phyloP scores from a whole-genome alignment of 2,113 vertebrate species.

The Podilymbus podiceps region DNA sequence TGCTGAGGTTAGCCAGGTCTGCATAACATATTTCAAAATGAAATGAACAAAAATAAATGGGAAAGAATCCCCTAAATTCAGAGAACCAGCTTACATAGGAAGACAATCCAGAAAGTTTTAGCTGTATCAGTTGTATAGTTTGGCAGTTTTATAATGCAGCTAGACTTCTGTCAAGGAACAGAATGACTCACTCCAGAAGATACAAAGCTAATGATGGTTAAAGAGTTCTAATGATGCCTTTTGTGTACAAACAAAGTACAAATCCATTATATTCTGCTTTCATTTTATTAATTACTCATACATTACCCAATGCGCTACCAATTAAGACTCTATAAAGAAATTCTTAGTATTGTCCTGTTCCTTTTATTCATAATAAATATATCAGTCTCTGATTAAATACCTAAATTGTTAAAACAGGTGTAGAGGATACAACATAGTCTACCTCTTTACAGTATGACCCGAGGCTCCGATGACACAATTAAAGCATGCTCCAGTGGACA shows the following conservation, averaged over 20 bases:
- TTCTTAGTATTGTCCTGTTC: neutral
- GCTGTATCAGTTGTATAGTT: neutral
- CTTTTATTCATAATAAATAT: slow-evolving; percentile 20
- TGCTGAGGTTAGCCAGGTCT: neutral
- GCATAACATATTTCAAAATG: neutral
- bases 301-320: slow-evolving; percentile 13
- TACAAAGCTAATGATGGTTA: slow-evolving; percentile 1
- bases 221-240: slow-evolving; percentile 37
- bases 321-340: slow-evolving; percentile 4
- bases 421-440: neutral
- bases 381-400: slow-evolving; percentile 5
- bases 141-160: neutral
- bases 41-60: neutral
- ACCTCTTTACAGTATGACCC: neutral
- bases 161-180: neutral
- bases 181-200: slow-evolving; percentile 39
- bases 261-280: slow-evolving; percentile 29
- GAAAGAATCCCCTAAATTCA: neutral
- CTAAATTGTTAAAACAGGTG: neutral
- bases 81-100: neutral
- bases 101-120: neutral
- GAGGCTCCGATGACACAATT: neutral
- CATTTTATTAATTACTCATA: slow-evolving; percentile 48
- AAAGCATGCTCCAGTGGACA: neutral
- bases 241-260: slow-evolving; percentile 46